phyloP scores from a whole-genome alignment of 2,797 vertebrate genomes.

The Echeneis naucrates region DNA sequence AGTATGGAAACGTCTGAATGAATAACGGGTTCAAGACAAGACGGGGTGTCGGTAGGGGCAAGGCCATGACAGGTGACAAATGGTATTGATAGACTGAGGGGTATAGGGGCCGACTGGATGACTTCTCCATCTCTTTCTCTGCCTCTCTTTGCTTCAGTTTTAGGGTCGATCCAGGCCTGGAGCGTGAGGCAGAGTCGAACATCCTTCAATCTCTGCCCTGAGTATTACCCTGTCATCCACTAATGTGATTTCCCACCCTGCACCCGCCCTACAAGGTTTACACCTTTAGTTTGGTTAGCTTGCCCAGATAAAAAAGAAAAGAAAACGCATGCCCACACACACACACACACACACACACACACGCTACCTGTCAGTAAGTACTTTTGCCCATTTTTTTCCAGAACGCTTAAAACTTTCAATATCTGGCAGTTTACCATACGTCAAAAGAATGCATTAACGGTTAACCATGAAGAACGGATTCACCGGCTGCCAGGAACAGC shows the following conservation, averaged over 20 bases:
- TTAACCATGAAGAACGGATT: no score
- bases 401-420: no score
- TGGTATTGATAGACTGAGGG: conserved; percentile 62
- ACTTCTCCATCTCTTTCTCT: conserved; percentile 45
- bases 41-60: conserved; percentile 38
- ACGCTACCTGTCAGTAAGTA: no score
- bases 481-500: no score
- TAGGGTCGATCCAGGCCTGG: conserved; percentile 56
- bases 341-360: no score
- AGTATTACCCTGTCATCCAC: conserved; percentile 41
- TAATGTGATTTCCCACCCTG: conserved; percentile 29
- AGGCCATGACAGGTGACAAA: conserved; percentile 64
- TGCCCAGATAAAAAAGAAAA: neutral
- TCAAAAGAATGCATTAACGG: no score
- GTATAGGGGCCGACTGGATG: conserved; percentile 40
- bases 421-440: no score
- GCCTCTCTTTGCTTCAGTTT: conserved; percentile 36
- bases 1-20: conserved; percentile 49
- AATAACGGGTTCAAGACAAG: conserved; percentile 53
- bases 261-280: conserved; percentile 7
- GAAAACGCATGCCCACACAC: no score
- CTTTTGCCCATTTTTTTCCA: no score
- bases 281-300: neutral
- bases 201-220: conserved; percentile 45
- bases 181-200: conserved; percentile 11